Evolutionary conservation across 1,140 invertebrate genomes (phyloP), one percentile per base, ranked within the genome.

Genomic region (Lamellibrachia luymesi): DNA sequence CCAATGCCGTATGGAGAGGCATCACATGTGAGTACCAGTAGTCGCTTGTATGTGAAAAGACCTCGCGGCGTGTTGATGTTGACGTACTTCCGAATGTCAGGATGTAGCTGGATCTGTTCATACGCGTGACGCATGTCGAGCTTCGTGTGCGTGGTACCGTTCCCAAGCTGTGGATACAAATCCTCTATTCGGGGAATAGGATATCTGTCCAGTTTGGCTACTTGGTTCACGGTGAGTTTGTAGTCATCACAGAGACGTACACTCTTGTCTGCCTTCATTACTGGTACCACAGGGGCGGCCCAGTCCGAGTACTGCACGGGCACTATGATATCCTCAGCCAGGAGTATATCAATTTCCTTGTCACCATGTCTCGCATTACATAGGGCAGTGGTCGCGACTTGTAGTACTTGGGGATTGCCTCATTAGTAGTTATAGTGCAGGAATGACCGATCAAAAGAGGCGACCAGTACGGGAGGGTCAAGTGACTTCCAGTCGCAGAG

Each of bases 151-250:
- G 38, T 38, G 38, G 38, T 38, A 38, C 94, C 95, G 91, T 93
- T 96, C 92, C 94, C 64, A 91, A 96, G 90, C 93, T 92, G 64
- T 92, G 93, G 92, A 89, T 94, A 95, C 22, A 95, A 91, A 64
- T 96, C 95, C 50, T 96, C 96, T 4, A 94, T 93, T 92, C 94
- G 80, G 92, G 95, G 95, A 50, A 95, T 92, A 8, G 95, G 95
- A 93, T 96, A 95, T n/a, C 92, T 93, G 64, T 94, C 92, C 38
- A 94, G 49, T n/a, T 93, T 92, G 38, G 80, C 90, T 50, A 51
- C 92, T 38, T 93, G 27, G 49, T 93, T 93, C 80, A 93, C 92
- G 22, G 92, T 90, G 27, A 90, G 56, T n/a, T 93, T 93, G 92
- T 93, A 93, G 89, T 93, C 52, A 10, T 64, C 92, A 93, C 92